Conservation (phyloP, 2,888 invertebrate genomes). For the Congeria kusceri region DNA sequence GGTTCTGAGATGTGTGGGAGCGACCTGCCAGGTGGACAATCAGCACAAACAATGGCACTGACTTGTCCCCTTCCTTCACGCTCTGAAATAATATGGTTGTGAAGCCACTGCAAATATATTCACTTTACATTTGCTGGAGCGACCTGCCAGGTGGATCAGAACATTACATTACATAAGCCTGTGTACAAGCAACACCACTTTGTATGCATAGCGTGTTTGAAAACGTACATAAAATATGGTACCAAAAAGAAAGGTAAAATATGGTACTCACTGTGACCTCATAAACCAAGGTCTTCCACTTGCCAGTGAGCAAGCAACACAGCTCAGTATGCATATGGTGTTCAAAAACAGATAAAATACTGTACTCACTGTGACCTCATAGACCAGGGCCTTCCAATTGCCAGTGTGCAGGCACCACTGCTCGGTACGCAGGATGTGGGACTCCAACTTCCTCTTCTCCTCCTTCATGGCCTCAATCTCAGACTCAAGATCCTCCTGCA, state of each 20-base stretch:
- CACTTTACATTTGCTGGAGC: too few species aligned
- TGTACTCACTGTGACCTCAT: constrained; percentile 74
- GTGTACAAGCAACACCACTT: too few species aligned
- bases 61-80: constrained; percentile 87
- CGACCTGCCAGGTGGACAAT: constrained; percentile 80
- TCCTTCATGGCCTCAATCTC: constrained; percentile 94
- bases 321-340: constrained; percentile 94
- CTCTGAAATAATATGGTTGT: constrained; percentile 22
- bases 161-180: too few species aligned
- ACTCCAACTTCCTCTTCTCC: constrained; percentile 92
- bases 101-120: not conserved
- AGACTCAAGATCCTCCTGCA: constrained; percentile 88
- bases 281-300: constrained; percentile 92
- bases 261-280: constrained; percentile 70
- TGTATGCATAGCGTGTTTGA: too few species aligned
- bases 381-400: constrained; percentile 93
- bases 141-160: too few species aligned
- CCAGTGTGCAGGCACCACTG: constrained; percentile 96
- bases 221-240: too few species aligned
- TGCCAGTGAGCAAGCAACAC: constrained; percentile 95
- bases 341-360: too few species aligned
- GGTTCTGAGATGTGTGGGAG: constrained; percentile 54
- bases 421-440: constrained; percentile 94
- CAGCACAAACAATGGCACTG: constrained; percentile 81
- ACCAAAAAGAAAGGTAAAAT: too few species aligned